phyloP scores from a whole-genome alignment of 1,140 invertebrate genomes.

The Zaprionus ghesquierei region DNA sequence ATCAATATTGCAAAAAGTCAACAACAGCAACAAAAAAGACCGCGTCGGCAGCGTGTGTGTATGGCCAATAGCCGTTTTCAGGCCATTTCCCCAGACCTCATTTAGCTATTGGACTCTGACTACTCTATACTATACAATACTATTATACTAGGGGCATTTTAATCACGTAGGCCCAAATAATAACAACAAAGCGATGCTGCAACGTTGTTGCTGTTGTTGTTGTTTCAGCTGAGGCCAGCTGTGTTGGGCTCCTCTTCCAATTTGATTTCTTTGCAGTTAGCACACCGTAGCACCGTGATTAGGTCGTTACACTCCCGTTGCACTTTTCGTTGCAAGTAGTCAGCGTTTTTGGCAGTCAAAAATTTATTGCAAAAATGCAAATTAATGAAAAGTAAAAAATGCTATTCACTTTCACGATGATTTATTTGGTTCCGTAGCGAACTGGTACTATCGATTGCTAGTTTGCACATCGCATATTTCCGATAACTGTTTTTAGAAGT shows the following conservation, averaged over 20 bases:
- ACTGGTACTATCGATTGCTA: conserved; percentile 29
- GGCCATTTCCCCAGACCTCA: conserved; percentile 47
- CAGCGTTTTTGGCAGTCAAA: not conserved
- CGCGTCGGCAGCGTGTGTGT: not conserved
- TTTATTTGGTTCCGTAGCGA: conserved; percentile 13
- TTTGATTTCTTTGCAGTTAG: conserved; percentile 8
- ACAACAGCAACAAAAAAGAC: conserved; percentile 6
- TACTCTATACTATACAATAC: conserved; percentile 24
- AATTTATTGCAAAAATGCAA: conserved; percentile 32
- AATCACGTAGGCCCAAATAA: conserved; percentile 77
- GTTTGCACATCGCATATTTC: not conserved
- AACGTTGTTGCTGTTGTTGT: conserved; percentile 30
- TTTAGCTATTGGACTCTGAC: conserved; percentile 31
- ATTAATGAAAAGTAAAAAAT: conserved; percentile 36
- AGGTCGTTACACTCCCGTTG: not conserved
- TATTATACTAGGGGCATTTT: conserved; percentile 52
- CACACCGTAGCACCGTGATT: not conserved
- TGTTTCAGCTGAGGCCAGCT: conserved; percentile 25
- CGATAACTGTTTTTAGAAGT: not conserved
- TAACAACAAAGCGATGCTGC: conserved; percentile 50
- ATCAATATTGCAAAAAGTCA: conserved; percentile 40
- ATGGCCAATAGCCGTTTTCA: conserved; percentile 25
- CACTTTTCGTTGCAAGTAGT: not conserved
- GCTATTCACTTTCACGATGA: conserved; percentile 45
- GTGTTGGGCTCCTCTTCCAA: not conserved